Percentiles rank a stretch among this genome's conserved stretches.
These are phyloP conservation scores for Murina feae DNA, from an alignment of 2,113 vertebrate genomes.

Conservation along the genomic window DNA sequence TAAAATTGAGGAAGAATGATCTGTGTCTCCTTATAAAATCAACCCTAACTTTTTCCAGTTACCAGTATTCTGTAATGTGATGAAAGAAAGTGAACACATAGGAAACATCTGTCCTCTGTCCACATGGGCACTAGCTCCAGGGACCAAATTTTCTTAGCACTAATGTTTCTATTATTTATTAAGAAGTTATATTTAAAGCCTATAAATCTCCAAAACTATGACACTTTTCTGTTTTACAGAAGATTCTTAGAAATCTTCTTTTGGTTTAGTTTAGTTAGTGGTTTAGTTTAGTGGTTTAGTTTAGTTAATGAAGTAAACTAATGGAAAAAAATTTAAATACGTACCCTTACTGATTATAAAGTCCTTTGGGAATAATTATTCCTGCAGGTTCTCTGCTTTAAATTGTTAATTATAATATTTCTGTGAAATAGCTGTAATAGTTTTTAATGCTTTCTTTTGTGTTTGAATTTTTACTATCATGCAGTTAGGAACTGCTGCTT, in stretches of 20 bases:
- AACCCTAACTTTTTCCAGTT: neutral
- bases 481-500: conserved; percentile 63
- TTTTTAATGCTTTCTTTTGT: conserved; percentile 11
- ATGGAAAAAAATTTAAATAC: neutral
- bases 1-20: conserved; percentile 19
- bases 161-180: conserved; percentile 30
- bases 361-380: neutral
- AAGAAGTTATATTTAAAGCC: neutral
- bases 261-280: conserved; percentile 12
- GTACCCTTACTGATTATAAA: neutral
- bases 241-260: too few species aligned
- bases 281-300: neutral
- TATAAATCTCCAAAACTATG: neutral
- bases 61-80: neutral
- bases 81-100: neutral
- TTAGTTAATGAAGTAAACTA: neutral
- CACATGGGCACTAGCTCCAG: neutral
- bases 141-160: conserved; percentile 7
- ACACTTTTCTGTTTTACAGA: conserved; percentile 3
- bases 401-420: neutral
- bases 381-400: neutral
- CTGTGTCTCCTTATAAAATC: conserved; percentile 23
- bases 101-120: neutral
- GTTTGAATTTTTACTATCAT: conserved; percentile 52
- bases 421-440: neutral